These are phyloP conservation scores for Aix galericulata DNA, from an alignment of 2,113 vertebrate species.

Conservation along the genomic window DNA sequence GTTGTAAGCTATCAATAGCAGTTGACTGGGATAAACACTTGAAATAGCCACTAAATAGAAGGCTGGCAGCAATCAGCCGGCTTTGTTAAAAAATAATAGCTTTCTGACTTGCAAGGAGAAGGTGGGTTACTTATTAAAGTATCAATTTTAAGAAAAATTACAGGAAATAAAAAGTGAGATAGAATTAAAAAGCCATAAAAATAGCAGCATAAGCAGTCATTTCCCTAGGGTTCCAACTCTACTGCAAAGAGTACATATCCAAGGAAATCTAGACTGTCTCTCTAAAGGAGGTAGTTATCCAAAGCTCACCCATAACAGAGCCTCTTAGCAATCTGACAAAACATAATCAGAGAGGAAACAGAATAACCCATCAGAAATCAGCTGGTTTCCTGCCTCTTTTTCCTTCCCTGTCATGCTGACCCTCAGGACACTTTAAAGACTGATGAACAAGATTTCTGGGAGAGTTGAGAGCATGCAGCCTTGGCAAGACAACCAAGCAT, in stretches of 20 bases:
- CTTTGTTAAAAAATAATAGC: conserved; percentile 36
- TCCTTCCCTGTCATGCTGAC: not conserved
- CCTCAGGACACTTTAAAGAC: not conserved
- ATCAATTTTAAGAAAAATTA: not conserved
- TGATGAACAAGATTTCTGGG: not conserved
- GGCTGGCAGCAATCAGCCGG: not conserved
- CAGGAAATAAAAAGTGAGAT: not conserved
- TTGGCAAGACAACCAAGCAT: not conserved
- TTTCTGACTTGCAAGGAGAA: not conserved
- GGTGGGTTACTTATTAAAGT: not conserved
- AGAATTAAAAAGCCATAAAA: not conserved
- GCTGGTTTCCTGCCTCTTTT: not conserved
- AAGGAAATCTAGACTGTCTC: not conserved
- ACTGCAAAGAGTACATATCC: not conserved
- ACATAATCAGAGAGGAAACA: not conserved
- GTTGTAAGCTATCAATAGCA: not conserved
- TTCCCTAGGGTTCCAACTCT: not conserved
- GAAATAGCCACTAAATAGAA: not conserved
- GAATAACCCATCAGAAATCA: not conserved
- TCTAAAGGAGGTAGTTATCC: not conserved
- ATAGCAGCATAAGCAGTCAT: not conserved
- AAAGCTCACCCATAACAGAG: not conserved
- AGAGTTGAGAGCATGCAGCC: not conserved
- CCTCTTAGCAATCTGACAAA: not conserved
- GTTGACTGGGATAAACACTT: conserved; percentile 8